These are phyloP conservation scores for Pasiphila rectangulata DNA, from an alignment of 2,888 invertebrate genomes.

Conservation along the genomic window DNA sequence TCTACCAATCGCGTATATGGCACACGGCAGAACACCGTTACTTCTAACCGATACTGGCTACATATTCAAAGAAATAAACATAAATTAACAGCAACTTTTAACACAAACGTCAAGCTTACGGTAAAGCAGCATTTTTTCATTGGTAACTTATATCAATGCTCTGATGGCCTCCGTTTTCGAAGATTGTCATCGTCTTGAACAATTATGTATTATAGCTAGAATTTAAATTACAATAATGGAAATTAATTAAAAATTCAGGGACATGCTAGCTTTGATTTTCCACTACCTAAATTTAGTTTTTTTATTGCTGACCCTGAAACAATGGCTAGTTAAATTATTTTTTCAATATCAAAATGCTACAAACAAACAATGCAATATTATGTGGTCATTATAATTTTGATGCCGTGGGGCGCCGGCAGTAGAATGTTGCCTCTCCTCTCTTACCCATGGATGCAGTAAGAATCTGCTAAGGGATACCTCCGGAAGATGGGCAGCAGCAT, in stretches of 20 bases:
- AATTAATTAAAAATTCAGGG: too few relatives aligned
- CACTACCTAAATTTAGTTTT: too few relatives aligned
- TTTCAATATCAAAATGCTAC: too few relatives aligned
- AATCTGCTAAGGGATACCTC: too few relatives aligned
- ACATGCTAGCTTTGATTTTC: too few relatives aligned
- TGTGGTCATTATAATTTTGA: constrained; percentile 39
- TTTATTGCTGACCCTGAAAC: constrained; percentile 4
- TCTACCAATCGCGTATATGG: constrained; percentile 68
- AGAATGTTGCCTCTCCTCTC: too few relatives aligned
- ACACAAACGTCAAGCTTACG: constrained; percentile 25
- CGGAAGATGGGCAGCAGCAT: too few relatives aligned
- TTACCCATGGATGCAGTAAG: too few relatives aligned
- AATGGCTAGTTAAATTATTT: too few relatives aligned
- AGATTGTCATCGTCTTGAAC: background rate
- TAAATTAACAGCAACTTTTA: constrained; percentile 33
- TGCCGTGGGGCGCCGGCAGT: too few relatives aligned
- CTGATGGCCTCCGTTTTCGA: background rate
- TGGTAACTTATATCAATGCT: constrained; percentile 11
- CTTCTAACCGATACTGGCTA: constrained; percentile 61
- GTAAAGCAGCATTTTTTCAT: constrained; percentile 19
- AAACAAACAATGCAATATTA: constrained; percentile 28
- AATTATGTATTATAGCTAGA: background rate
- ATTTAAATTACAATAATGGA: too few relatives aligned
- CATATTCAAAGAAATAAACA: constrained; percentile 47
- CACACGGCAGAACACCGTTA: constrained; percentile 71